Evolutionary conservation across 2,888 invertebrate species (phyloP).

Genomic region (Ophioninae sp.): DNA sequence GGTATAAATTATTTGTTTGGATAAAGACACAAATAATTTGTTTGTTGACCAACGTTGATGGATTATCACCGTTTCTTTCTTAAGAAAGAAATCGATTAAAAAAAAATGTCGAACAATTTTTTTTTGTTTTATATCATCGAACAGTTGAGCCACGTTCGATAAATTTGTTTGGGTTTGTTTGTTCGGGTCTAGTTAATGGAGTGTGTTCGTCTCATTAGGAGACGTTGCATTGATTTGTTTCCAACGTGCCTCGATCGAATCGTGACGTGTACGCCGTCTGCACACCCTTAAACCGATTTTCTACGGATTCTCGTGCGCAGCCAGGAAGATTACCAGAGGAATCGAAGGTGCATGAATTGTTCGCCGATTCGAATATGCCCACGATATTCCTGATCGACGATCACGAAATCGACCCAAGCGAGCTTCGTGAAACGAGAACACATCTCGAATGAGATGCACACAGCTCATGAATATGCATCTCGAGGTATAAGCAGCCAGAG

Average conservation of each 20-base stretch:
- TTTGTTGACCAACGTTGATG: background rate
- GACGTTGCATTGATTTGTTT: slow-evolving; percentile 25
- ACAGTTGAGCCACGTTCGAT: background rate
- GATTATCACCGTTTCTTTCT: background rate
- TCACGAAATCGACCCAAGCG: slow-evolving; percentile 67
- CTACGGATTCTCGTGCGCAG: background rate
- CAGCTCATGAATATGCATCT: slow-evolving; percentile 36
- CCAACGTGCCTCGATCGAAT: slow-evolving; percentile 3
- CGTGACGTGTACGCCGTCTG: slow-evolving; percentile 7
- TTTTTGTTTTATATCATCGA: background rate
- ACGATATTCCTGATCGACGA: slow-evolving; percentile 65
- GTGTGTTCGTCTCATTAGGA: slow-evolving; percentile 47
- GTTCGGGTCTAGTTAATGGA: slow-evolving; percentile 23
- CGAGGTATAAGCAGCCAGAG: background rate
- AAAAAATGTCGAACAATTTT: background rate
- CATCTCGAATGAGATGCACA: slow-evolving; percentile 44
- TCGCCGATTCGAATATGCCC: slow-evolving; percentile 34
- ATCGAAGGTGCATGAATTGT: slow-evolving; percentile 36
- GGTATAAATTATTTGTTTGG: too few species aligned
- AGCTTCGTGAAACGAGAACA: slow-evolving; percentile 50
- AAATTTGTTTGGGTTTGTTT: background rate
- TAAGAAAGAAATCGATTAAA: background rate
- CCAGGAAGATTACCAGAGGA: slow-evolving; percentile 26
- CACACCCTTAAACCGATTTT: slow-evolving; percentile 7
- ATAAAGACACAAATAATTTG: background rate